A percentile compares a stretch with the other conserved stretches of the same genome.
These are phyloP conservation scores for Chrysemys picta DNA, from an alignment of 2,113 vertebrate genomes.

Conservation along the genomic window DNA sequence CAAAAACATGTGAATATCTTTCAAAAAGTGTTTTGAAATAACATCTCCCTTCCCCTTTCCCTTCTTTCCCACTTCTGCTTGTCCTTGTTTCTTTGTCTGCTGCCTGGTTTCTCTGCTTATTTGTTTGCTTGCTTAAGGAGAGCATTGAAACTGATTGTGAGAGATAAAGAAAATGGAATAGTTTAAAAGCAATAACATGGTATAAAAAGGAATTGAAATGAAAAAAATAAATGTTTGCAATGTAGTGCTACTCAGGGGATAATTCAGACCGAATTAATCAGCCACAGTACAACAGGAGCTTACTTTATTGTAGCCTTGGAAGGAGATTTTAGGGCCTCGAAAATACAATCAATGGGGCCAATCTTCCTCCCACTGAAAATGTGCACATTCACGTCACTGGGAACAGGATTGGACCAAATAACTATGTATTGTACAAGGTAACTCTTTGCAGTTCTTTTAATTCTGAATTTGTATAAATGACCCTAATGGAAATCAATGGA, in stretches of 20 bases:
- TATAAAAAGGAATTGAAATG: slow-evolving; percentile 40
- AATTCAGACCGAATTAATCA: slow-evolving; percentile 51
- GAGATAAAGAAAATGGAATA: slow-evolving; percentile 43
- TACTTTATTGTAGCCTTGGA: slow-evolving; percentile 26
- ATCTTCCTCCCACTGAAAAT: neutral
- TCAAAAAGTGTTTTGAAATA: neutral
- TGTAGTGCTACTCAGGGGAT: slow-evolving; percentile 27
- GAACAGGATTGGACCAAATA: neutral
- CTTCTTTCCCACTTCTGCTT: neutral
- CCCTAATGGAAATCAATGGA: neutral
- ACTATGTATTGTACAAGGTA: neutral
- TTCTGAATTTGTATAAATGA: neutral
- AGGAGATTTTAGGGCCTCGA: slow-evolving; percentile 17
- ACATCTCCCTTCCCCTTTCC: neutral
- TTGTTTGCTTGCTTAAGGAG: neutral
- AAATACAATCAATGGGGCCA: neutral
- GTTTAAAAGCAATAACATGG: slow-evolving; percentile 44
- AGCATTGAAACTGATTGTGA: neutral
- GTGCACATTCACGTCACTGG: neutral
- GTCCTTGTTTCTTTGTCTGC: slow-evolving; percentile 9
- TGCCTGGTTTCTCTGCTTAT: slow-evolving; percentile 21
- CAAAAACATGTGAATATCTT: neutral
- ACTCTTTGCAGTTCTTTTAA: accelerated
- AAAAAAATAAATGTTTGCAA: slow-evolving; percentile 3
- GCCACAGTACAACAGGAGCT: neutral